Percentiles rank a stretch among this genome's conserved stretches.
phyloP scores from a whole-genome alignment of 2,113 vertebrate genomes.

The Poicephalus gulielmi region DNA sequence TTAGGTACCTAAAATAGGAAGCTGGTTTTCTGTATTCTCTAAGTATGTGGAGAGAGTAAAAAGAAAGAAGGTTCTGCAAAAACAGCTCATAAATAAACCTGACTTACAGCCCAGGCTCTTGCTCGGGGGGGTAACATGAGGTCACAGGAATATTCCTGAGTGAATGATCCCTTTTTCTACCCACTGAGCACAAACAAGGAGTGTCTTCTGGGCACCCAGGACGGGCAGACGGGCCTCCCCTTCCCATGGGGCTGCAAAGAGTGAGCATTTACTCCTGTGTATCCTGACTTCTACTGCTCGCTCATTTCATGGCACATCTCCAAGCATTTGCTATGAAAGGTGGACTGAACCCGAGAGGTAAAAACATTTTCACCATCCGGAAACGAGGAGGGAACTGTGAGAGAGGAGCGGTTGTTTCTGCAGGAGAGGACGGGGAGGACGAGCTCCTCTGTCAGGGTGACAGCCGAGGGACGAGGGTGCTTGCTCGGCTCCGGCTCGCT shows the following conservation, averaged over 20 bases:
- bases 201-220: conserved; percentile 19
- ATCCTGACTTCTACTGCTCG: background rate
- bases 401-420: background rate
- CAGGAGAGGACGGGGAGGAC: background rate
- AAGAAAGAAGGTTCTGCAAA: background rate
- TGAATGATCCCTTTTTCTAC: conserved; percentile 52
- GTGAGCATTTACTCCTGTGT: background rate
- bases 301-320: background rate
- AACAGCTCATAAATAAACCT: conserved; percentile 2
- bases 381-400: conserved; percentile 50
- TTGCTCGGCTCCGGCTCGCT: background rate
- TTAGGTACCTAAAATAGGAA: conserved; percentile 37
- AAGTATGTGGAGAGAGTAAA: background rate
- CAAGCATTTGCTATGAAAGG: background rate
- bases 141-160: conserved; percentile 59
- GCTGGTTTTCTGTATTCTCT: background rate
- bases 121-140: conserved; percentile 37
- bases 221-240: background rate
- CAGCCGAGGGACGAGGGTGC: background rate
- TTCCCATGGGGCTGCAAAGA: background rate
- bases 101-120: background rate
- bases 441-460: background rate
- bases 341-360: background rate
- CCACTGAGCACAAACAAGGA: conserved; percentile 40
- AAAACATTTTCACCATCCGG: conserved; percentile 31